Evolutionary conservation across 2,888 invertebrate genomes (phyloP), one percentile per base, ranked within the genome.

Genomic region (Apamea crenata): DNA sequence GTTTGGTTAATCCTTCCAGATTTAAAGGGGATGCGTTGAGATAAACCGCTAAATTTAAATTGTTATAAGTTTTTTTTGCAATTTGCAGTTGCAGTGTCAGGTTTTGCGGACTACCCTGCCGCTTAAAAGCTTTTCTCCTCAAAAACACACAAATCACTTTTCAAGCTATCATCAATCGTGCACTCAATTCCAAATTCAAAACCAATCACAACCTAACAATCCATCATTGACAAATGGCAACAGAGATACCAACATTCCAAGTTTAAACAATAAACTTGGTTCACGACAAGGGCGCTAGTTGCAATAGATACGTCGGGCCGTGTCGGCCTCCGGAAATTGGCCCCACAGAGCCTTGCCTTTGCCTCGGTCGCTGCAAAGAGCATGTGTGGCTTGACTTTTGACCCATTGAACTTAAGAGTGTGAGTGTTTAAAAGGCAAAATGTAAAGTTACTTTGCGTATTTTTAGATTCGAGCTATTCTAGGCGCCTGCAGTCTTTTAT

Each of bases 321-420:
- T 74, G 83, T 80, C 90, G 84, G 89, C 50, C 70, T 84, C 78
- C 90, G 89, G 89, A 89, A 90, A 90, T 89, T 89, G 89, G 88
- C 81, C 74, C 67, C 78, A 81, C 80, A 82, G 82, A 78, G 74
- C 12, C 56, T 53, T 83, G 80, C 86, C 75, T 87, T 89, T 84
- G 82, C 89, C 66, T 78, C 74, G 29, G 53, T 70, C 77, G 72
- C 59, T 61, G 79, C 76, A 87, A 82, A 90, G 81, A 86, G 76
- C 82, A 77, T 83, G 71, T 88, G 69, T 86, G 67, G 71, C 73
- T 72, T 81, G 84, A 74, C 82, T 82, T 87, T 82, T 85, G 84
- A 88, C 89, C 89, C 87, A 78, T 79, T 88, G 80, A 85, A 87
- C 83, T 47, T 77, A 77, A 74, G 59, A 74, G 53, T 53, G 32